These are phyloP conservation scores for Bos indicus DNA, from an alignment of 2,113 vertebrate genomes.

Conservation along the genomic window DNA sequence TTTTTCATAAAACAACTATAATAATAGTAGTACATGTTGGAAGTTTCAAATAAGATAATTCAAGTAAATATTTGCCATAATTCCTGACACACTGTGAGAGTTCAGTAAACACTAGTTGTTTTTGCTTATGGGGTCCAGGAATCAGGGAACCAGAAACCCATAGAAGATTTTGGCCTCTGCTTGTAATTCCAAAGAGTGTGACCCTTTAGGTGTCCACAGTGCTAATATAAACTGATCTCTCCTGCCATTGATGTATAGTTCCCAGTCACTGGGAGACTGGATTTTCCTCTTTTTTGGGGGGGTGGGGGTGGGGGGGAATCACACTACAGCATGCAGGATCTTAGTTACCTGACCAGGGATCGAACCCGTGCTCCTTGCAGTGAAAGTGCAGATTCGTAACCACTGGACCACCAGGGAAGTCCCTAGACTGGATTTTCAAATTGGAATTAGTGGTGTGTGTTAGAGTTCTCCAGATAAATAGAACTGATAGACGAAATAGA, in stretches of 20 bases:
- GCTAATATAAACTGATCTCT: background rate
- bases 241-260: background rate
- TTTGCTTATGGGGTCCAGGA: background rate
- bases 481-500: background rate
- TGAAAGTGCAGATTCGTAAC: background rate
- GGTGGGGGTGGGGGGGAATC: background rate
- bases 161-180: background rate
- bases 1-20: background rate
- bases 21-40: background rate
- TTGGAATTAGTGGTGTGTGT: background rate
- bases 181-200: background rate
- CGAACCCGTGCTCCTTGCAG: background rate
- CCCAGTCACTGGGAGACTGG: background rate
- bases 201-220: background rate
- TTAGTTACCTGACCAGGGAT: background rate
- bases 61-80: slow-evolving; percentile 1
- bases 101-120: background rate
- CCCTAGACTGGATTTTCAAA: background rate
- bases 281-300: background rate
- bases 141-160: background rate
- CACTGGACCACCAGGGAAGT: background rate
- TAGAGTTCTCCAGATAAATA: background rate
- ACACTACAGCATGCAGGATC: background rate
- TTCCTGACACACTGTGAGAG: background rate
- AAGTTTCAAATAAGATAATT: background rate